A percentile compares a stretch with the other conserved stretches of the same genome.
phyloP scores from a whole-genome alignment of 2,797 vertebrate species.

The Molothrus ater region DNA sequence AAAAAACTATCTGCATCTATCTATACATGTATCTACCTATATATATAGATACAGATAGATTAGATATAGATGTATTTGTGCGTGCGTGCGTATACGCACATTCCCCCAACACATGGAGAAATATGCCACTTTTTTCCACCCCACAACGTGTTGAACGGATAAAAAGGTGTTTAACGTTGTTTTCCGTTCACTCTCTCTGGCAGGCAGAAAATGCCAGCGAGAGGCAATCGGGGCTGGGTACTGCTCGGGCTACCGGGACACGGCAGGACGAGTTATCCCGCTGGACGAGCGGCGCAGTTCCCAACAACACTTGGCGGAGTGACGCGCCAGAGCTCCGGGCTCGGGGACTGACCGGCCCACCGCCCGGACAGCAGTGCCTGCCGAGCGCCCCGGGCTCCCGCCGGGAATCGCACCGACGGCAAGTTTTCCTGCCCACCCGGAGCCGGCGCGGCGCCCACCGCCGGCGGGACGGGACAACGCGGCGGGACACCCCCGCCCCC shows the following conservation, averaged over 20 bases:
- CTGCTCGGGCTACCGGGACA: not conserved
- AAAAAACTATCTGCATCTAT: not conserved
- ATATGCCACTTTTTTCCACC: rapidly evolving
- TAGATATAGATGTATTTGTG: rapidly evolving
- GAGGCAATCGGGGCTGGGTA: not conserved
- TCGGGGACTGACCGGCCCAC: not conserved
- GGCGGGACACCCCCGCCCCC: not conserved
- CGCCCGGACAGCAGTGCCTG: not conserved
- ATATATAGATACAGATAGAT: not conserved
- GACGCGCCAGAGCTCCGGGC: not conserved
- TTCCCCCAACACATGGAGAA: rapidly evolving
- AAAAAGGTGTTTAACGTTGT: not conserved
- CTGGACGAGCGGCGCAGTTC: rapidly evolving
- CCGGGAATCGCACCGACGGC: too few species aligned
- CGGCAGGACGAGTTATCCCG: not conserved
- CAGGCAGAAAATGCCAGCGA: not conserved
- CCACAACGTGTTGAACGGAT: not conserved
- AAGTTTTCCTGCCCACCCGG: not conserved
- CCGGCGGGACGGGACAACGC: not conserved
- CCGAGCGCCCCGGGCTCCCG: not conserved
- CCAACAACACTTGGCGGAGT: rapidly evolving
- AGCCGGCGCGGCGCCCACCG: not conserved
- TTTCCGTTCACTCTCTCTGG: not conserved
- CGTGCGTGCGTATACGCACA: rapidly evolving
- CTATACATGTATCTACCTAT: too few species aligned